phyloP scores from a whole-genome alignment of 2,888 invertebrate genomes.

The Ectemnius cavifrons region DNA sequence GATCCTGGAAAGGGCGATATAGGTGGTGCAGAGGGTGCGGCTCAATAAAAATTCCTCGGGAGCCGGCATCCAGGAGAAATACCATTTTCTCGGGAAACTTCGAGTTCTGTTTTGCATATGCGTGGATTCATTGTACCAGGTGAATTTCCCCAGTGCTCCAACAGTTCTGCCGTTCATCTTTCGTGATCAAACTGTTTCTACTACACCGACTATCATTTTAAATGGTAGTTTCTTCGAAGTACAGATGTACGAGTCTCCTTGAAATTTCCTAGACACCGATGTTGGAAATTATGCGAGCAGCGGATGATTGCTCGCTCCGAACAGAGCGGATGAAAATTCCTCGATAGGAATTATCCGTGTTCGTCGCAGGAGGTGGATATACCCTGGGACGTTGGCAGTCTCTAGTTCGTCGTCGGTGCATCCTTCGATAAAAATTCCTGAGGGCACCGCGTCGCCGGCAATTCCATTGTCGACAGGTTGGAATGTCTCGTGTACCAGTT shows the following conservation, averaged over 20 bases:
- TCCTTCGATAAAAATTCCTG: slow-evolving; percentile 24
- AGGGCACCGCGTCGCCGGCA: background rate
- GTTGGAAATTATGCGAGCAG: slow-evolving; percentile 48
- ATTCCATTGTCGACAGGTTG: slow-evolving; percentile 29
- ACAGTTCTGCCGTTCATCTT: background rate
- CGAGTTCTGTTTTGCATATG: background rate
- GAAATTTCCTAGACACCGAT: background rate
- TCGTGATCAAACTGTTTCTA: background rate
- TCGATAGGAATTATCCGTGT: slow-evolving; percentile 54
- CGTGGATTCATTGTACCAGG: background rate
- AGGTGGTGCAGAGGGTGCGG: background rate
- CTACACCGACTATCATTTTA: background rate
- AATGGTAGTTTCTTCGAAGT: background rate
- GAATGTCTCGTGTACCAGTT: slow-evolving; percentile 20
- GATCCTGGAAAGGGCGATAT: background rate
- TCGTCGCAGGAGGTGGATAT: slow-evolving; percentile 6
- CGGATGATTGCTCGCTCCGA: slow-evolving; percentile 22
- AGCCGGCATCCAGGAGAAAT: slow-evolving; percentile 28
- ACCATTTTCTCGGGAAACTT: slow-evolving; percentile 16
- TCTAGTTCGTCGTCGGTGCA: slow-evolving; percentile 6
- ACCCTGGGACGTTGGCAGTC: slow-evolving; percentile 25
- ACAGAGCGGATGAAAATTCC: slow-evolving; percentile 58
- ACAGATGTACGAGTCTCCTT: background rate
- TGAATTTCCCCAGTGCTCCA: background rate
- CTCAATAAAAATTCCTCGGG: slow-evolving; percentile 44